Evolutionary conservation across 2,113 vertebrate genomes (phyloP).

Genomic region (Empidonax traillii): DNA sequence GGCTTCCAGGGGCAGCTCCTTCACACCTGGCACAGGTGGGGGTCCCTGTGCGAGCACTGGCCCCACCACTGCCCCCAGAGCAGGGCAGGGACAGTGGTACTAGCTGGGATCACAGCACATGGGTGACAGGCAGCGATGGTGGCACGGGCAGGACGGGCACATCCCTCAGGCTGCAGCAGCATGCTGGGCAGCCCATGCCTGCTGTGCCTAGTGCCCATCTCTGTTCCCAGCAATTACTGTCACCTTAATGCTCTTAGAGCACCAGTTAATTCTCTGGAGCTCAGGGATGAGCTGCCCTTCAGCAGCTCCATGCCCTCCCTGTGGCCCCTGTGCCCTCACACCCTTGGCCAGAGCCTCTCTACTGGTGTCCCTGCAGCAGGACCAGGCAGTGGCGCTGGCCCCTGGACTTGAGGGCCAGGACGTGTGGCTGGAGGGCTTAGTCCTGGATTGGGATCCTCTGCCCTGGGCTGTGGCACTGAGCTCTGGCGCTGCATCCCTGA

Average conservation of each 20-base stretch:
- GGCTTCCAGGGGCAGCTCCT: not conserved
- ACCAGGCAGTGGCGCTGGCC: too few relatives aligned
- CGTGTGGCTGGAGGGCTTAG: not conserved
- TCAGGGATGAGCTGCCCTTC: not conserved
- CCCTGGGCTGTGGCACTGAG: not conserved
- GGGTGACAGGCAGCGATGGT: not conserved
- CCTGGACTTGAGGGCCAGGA: not conserved
- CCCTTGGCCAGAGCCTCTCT: not conserved
- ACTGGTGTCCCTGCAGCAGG: rapidly evolving
- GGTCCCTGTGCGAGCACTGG: not conserved
- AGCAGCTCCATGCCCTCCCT: not conserved
- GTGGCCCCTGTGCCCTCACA: not conserved
- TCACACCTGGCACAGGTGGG: too few relatives aligned
- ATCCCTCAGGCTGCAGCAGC: not conserved
- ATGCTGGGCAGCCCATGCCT: not conserved
- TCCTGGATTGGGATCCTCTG: not conserved
- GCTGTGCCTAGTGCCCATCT: not conserved
- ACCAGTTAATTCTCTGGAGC: not conserved
- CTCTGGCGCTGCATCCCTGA: not conserved
- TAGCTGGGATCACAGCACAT: not conserved
- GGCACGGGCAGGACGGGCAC: not conserved
- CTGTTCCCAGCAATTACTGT: not conserved
- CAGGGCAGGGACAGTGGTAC: not conserved
- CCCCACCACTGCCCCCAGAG: not conserved
- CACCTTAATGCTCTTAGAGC: not conserved